Conservation (phyloP, 2,888 invertebrate genomes). For the Tachina lurida region DNA sequence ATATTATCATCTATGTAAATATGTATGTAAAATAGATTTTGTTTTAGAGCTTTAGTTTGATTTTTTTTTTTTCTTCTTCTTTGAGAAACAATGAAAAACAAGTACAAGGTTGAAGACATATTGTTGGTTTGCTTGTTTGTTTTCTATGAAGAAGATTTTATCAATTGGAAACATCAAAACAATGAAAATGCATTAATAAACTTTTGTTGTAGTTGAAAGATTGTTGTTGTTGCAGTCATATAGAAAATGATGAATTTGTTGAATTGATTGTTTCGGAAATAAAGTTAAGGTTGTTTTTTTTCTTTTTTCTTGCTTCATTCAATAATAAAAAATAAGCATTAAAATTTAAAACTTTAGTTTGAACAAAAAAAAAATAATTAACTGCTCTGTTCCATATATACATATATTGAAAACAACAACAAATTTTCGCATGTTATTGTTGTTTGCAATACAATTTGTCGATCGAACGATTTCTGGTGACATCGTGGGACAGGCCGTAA, state of each 20-base stretch:
- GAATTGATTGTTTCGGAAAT: slow-evolving; percentile 67
- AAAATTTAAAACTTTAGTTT: slow-evolving; percentile 29
- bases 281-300: slow-evolving; percentile 56
- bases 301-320: neutral
- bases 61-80: slow-evolving; percentile 29
- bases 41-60: slow-evolving; percentile 53
- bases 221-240: slow-evolving; percentile 29
- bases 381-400: too few relatives aligned
- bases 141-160: slow-evolving; percentile 60
- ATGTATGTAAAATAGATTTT: slow-evolving; percentile 63
- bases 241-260: slow-evolving; percentile 61
- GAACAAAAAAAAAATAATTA: neutral
- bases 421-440: too few relatives aligned
- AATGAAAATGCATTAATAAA: slow-evolving; percentile 34
- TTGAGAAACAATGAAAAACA: slow-evolving; percentile 67
- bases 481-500: too few relatives aligned
- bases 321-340: neutral
- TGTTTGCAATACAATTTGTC: too few relatives aligned
- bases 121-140: slow-evolving; percentile 50
- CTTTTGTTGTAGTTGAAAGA: slow-evolving; percentile 35
- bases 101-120: slow-evolving; percentile 68
- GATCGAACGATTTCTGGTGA: too few relatives aligned
- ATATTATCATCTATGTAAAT: slow-evolving; percentile 46
- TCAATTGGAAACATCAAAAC: slow-evolving; percentile 61
- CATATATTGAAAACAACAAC: too few relatives aligned